Evolutionary conservation across 2,113 vertebrate species (phyloP).

Genomic region (Heterocephalus glaber): DNA sequence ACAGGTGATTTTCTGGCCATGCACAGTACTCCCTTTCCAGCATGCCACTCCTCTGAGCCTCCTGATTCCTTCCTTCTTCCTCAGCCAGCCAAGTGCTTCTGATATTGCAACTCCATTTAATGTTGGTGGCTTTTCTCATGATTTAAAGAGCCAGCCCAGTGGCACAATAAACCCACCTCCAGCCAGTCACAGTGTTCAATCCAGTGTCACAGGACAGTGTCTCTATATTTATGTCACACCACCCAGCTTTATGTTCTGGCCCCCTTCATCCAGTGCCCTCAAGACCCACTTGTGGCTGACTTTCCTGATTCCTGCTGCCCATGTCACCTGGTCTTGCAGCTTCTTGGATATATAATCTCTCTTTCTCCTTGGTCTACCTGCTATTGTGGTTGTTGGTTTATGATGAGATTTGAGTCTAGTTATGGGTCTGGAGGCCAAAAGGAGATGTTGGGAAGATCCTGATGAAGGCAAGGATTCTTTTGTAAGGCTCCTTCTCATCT

Average conservation of each 20-base stretch:
- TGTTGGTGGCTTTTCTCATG: background rate
- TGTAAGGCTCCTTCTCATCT: background rate
- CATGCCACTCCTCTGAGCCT: background rate
- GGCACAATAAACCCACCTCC: background rate
- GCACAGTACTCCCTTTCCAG: background rate
- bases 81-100: background rate
- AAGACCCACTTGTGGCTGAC: too few species aligned
- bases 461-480: background rate
- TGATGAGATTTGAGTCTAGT: background rate
- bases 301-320: background rate
- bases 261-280: background rate
- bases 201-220: background rate
- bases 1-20: background rate
- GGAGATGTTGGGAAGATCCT: background rate
- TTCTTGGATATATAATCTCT: background rate
- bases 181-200: background rate
- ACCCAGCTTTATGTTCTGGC: background rate
- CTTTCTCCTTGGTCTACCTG: background rate
- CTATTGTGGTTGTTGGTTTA: background rate
- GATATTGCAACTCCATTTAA: background rate
- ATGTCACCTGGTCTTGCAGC: background rate
- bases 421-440: background rate
- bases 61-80: background rate
- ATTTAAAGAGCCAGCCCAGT: background rate
- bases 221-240: fast-evolving